These are phyloP conservation scores for Neodiprion virginianus DNA, from an alignment of 1,140 invertebrate species.

Conservation along the genomic window DNA sequence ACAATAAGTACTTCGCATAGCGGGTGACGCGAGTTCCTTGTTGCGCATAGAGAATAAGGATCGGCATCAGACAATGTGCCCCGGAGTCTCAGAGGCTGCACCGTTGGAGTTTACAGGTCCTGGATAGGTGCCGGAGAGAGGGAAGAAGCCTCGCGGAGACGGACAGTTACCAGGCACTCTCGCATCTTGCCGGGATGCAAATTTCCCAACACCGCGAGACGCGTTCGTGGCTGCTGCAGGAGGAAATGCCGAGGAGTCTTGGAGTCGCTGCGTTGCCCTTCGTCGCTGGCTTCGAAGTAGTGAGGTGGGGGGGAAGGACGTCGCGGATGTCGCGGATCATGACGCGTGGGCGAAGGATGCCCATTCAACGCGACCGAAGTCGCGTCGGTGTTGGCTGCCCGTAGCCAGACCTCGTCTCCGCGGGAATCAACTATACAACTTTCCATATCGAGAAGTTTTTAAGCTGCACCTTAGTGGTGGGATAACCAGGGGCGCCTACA, in stretches of 20 bases:
- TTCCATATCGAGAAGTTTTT: conserved; percentile 48
- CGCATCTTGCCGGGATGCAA: conserved; percentile 1
- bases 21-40: neutral
- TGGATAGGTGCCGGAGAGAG: too few relatives aligned
- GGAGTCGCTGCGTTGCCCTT: too few relatives aligned
- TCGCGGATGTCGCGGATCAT: conserved; percentile 4
- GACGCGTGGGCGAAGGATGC: conserved; percentile 44
- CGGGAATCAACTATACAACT: conserved; percentile 39
- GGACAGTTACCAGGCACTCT: neutral
- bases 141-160: neutral
- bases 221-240: too few relatives aligned
- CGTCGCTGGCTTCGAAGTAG: too few relatives aligned
- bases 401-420: conserved; percentile 25
- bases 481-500: conserved; percentile 52
- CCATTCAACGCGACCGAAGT: conserved; percentile 32
- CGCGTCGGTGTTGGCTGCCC: conserved; percentile 11
- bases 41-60: neutral
- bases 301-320: neutral
- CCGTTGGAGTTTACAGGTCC: too few relatives aligned
- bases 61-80: neutral
- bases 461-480: conserved; percentile 42
- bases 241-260: too few relatives aligned
- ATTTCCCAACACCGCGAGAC: neutral
- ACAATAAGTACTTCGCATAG: too few relatives aligned
- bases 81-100: neutral